phyloP scores from a whole-genome alignment of 2,797 vertebrate species.

The Forpus xanthops region DNA sequence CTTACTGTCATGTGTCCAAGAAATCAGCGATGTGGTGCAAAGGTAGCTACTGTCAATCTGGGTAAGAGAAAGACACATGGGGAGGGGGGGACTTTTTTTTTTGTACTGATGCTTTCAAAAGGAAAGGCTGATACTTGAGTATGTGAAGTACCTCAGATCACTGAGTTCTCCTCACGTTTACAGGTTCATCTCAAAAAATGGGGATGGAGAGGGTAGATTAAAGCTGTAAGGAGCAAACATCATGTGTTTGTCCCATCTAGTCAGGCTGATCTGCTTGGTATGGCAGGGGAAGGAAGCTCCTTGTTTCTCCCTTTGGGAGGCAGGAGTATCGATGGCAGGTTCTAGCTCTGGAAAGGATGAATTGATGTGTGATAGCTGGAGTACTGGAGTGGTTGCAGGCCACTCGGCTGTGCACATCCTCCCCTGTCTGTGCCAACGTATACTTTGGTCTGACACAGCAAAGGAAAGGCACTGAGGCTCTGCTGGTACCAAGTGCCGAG shows the following conservation, averaged over 20 bases:
- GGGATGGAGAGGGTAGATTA: constrained; percentile 32
- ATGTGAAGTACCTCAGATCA: constrained; percentile 92
- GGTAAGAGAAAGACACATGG: constrained; percentile 31
- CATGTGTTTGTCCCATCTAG: background rate
- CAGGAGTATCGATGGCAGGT: background rate
- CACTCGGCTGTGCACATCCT: background rate
- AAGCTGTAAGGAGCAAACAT: constrained; percentile 33
- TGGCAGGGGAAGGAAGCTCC: background rate
- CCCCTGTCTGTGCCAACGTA: background rate
- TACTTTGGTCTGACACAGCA: background rate
- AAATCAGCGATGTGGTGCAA: constrained; percentile 98
- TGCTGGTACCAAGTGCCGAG: background rate
- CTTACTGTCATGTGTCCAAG: constrained; percentile 95
- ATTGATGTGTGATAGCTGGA: background rate
- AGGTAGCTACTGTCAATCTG: constrained; percentile 88
- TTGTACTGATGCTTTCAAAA: constrained; percentile 76
- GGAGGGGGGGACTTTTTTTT: constrained; percentile 49
- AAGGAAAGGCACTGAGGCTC: background rate
- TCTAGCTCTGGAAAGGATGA: background rate
- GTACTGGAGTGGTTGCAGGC: background rate
- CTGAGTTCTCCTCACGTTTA: constrained; percentile 90
- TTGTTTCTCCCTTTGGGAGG: background rate
- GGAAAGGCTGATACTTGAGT: constrained; percentile 81
- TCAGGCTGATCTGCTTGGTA: background rate
- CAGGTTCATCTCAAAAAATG: constrained; percentile 83